Conservation (phyloP, 2,797 vertebrate genomes). For the Poliocrania exsul region DNA sequence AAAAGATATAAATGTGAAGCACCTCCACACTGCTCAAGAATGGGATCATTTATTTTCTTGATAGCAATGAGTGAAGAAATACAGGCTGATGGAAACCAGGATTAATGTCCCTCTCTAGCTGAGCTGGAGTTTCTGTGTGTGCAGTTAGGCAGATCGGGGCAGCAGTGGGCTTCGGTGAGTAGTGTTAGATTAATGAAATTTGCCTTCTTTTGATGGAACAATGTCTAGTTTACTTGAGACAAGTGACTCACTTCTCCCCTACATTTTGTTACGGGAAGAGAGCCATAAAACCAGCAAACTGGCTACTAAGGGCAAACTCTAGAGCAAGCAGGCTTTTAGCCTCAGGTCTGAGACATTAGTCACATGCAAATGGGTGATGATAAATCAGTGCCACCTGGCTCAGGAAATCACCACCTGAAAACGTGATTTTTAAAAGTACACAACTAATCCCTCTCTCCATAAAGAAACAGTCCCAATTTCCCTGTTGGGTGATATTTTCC, state of each 20-base stretch:
- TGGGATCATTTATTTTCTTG: neutral
- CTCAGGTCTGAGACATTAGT: neutral
- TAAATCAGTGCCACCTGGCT: neutral
- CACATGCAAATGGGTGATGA: neutral
- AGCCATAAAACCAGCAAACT: neutral
- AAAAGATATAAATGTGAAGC: neutral
- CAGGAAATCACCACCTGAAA: neutral
- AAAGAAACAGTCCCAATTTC: neutral
- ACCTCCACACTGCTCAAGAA: neutral
- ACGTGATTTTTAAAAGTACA: neutral
- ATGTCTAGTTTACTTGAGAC: neutral
- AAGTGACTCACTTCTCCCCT: neutral
- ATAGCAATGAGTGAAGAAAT: conserved; percentile 6
- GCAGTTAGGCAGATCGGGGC: neutral
- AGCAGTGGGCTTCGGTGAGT: neutral
- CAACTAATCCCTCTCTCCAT: neutral
- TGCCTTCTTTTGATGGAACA: neutral
- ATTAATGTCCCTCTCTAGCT: neutral
- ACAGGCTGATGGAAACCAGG: neutral
- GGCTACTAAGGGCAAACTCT: neutral
- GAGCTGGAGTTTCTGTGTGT: neutral
- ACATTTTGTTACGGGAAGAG: neutral
- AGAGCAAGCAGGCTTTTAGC: neutral
- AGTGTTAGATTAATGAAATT: neutral
- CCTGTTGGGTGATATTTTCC: neutral